Conservation (phyloP, 1,140 invertebrate species). For the Drepana arcuata region DNA sequence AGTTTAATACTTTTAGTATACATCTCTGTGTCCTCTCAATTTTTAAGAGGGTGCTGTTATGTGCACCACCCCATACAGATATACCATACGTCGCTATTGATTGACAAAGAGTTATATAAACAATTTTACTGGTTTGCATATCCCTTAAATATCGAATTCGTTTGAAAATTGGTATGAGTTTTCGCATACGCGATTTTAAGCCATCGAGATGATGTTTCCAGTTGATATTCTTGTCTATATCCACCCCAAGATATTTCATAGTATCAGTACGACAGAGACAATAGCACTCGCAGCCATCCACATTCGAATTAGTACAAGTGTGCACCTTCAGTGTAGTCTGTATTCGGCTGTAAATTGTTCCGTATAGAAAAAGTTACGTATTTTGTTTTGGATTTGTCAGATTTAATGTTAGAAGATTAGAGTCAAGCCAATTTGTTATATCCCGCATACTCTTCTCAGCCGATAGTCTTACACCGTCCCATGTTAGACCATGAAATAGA, state of each 20-base stretch:
- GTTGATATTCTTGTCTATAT: conserved; percentile 3
- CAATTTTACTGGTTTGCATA: conserved; percentile 1
- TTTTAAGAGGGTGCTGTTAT: conserved; percentile 3
- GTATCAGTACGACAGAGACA: background rate
- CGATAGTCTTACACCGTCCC: conserved; percentile 1
- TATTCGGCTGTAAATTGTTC: conserved; percentile 2
- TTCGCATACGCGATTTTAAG: conserved; percentile 2
- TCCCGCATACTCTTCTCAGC: background rate
- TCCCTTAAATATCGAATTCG: conserved; percentile 1
- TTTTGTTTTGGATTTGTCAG: conserved; percentile 6
- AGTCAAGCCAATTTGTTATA: conserved; percentile 6
- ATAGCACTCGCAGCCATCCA: background rate
- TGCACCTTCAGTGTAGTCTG: background rate
- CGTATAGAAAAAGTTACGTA: conserved; percentile 7
- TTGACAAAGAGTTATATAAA: conserved; percentile 4
- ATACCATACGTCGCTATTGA: conserved; percentile 9
- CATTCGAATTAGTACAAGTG: background rate
- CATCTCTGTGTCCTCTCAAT: conserved; percentile 6
- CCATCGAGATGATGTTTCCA: conserved; percentile 3
- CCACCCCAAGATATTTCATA: conserved; percentile 4
- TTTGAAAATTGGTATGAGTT: conserved; percentile 4
- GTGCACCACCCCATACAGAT: conserved; percentile 5
- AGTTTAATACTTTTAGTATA: conserved; percentile 6
- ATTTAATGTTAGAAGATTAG: conserved; percentile 7
- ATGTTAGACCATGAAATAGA: conserved; percentile 4